Base-by-base conservation (phyloP, 2,797 vertebrate genomes). In the Propithecus perrieri region DNA sequence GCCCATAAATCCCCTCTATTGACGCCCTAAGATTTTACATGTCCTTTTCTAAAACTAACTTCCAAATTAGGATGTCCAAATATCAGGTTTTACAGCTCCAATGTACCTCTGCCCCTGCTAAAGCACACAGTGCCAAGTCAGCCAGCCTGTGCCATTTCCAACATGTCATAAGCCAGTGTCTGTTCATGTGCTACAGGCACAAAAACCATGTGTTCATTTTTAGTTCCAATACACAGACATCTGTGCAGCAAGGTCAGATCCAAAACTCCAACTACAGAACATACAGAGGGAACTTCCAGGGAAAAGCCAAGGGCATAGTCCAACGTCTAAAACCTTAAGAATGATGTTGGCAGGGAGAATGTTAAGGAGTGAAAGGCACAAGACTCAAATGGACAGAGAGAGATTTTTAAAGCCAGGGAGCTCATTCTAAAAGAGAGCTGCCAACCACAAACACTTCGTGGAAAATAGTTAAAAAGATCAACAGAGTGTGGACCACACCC, bases 71-170 rank as follows among this genome's bases (percentile, higher is more conserved):
- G 46, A 75, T 95, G 76, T 75, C 83, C 94, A 97, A 85, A 94
- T 24, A 69, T 10, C 87, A 91, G 78, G 43, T 46, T 96, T 69
- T 87, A 61, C 0, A 13, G 94, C 72, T 79, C 53, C 55, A 46
- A 30, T 53, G 57, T 86, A 90, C 91, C 95, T 97, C 89, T 96
- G 91, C 13, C 95, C 95, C 94, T 93, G 65, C 72, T 79, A 41
- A 79, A 22, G 63, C 65, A 89, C 63, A 46, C 26, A 22, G 72
- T 57, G 93, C 96, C 96, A 96, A 97, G 83, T 43, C 46, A 92
- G 79, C 96, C 96, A 97, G 97, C 94, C 96, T 79, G 88, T 97
- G 97, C 97, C 97, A 97, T 97, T 97, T 97, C 90, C 81, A 96
- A 95, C 84, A 94, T 80, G 0, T 95, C 91, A 96, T 59, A 96